These are phyloP conservation scores for Bombus turneri DNA, from an alignment of 1,140 invertebrate species.

Conservation along the genomic window DNA sequence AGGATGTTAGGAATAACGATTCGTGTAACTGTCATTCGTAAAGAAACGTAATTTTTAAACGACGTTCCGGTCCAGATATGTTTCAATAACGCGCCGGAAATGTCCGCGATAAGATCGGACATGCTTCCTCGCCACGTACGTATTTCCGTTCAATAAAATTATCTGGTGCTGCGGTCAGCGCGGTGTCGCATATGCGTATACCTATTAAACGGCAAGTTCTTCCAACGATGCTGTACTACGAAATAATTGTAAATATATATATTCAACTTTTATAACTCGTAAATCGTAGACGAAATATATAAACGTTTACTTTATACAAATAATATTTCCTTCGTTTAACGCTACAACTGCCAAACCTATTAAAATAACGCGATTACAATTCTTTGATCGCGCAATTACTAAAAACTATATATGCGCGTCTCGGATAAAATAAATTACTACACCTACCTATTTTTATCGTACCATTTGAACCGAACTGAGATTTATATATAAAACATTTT, in stretches of 20 bases:
- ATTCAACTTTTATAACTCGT: background rate
- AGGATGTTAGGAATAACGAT: conserved; percentile 11
- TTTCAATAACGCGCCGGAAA: conserved; percentile 58
- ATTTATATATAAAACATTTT: background rate
- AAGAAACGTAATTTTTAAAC: conserved; percentile 26
- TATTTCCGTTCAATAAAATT: conserved; percentile 45
- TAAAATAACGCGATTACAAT: too few species aligned
- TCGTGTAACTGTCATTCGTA: background rate
- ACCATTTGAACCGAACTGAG: too few species aligned
- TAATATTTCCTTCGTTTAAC: background rate
- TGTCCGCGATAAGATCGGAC: conserved; percentile 62
- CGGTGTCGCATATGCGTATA: background rate
- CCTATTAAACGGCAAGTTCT: background rate
- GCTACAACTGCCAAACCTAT: background rate
- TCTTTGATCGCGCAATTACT: background rate
- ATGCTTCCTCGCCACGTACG: conserved; percentile 44
- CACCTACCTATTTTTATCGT: background rate
- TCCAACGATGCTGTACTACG: background rate
- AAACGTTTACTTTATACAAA: background rate
- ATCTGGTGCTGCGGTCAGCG: background rate
- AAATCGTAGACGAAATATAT: background rate
- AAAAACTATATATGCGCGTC: background rate
- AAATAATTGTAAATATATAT: background rate
- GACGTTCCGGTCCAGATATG: conserved; percentile 57
- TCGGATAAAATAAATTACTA: too few species aligned